These are phyloP conservation scores for Alloplasta piceator DNA, from an alignment of 2,888 invertebrate species.

Conservation along the genomic window DNA sequence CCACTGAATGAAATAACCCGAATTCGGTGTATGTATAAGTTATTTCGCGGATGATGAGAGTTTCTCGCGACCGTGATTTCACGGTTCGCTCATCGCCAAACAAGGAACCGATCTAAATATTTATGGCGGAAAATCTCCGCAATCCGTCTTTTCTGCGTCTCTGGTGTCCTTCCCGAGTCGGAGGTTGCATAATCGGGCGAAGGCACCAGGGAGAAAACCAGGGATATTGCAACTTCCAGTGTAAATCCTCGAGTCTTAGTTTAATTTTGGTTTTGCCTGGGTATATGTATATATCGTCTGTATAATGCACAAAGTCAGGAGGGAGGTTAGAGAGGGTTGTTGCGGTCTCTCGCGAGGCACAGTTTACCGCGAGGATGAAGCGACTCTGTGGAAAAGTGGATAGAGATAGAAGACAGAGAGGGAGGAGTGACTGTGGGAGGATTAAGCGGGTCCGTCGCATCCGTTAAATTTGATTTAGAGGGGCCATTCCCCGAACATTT, in stretches of 20 bases:
- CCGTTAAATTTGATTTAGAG: conserved; percentile 67
- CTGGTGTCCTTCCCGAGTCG: not conserved
- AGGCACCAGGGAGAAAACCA: conserved; percentile 18
- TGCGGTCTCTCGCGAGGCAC: conserved; percentile 2
- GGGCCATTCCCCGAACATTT: conserved; percentile 42
- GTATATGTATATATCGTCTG: conserved; percentile 3
- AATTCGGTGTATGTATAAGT: conserved; percentile 1
- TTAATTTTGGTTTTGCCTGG: conserved; percentile 40
- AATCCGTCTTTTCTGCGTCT: conserved; percentile 30
- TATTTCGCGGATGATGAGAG: conserved; percentile 21
- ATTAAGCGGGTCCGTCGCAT: conserved; percentile 56
- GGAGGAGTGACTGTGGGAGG: conserved; percentile 48
- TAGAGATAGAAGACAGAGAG: conserved; percentile 11
- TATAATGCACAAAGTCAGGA: not conserved
- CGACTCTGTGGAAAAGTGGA: conserved; percentile 4
- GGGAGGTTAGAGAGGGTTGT: not conserved
- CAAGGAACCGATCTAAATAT: conserved; percentile 55
- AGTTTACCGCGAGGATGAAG: not conserved
- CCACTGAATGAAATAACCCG: not conserved
- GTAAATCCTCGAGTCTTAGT: conserved; percentile 58
- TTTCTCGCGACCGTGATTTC: not conserved
- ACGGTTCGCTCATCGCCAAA: not conserved
- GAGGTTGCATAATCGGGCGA: conserved; percentile 26
- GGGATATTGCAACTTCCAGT: conserved; percentile 53
- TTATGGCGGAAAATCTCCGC: conserved; percentile 45